Evolutionary conservation across 1,140 invertebrate species (phyloP), one percentile per base, ranked within the genome.

Genomic region (Aradophagus sp.): DNA sequence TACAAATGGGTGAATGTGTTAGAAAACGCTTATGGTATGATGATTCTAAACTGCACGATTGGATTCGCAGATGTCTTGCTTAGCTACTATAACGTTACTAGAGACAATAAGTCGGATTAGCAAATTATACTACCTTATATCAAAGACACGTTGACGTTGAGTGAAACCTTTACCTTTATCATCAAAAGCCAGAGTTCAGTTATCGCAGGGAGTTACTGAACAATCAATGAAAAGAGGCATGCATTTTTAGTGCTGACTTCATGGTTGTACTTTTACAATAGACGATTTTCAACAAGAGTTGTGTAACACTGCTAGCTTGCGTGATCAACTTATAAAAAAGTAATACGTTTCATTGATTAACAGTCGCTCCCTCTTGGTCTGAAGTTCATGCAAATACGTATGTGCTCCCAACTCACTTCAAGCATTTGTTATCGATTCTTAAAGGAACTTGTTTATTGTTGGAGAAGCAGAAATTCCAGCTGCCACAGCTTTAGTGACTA

Each of bases 341-440:
- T 47, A 12, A 38, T 52, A 55, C 34, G 59, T 73, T 55, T 70
- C 50, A 80, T 80, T 81, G 80, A 84, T 81, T 80, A 55, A 80
- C 80, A 82, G 79, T 76, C 47, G 76, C 80, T 83, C 77, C 76
- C 75, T 74, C 67, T 61, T 52, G 56, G 45, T 53, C 71, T 52
- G 53, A 73, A 68, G 61, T 76, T 71, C 81, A 80, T 84, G 81
- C 83, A 80, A 73, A 75, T 72, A 76, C 77, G 75, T 74, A 69
- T 84, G 82, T 80, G 81, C 79, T 80, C 78, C 76, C 84, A 84
- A 84, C 81, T 84, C 81, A 75, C 58, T 67, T 52, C 53, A 69
- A 69, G 66, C 66, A 62, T 69, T 29, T 62, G 66, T 62, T 63
- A 67, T 66, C 61, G 52, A 68, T 68, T 68, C 65, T 61, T 68